phyloP scores from a whole-genome alignment of 1,140 invertebrate species.

The Drosophila setifemur region DNA sequence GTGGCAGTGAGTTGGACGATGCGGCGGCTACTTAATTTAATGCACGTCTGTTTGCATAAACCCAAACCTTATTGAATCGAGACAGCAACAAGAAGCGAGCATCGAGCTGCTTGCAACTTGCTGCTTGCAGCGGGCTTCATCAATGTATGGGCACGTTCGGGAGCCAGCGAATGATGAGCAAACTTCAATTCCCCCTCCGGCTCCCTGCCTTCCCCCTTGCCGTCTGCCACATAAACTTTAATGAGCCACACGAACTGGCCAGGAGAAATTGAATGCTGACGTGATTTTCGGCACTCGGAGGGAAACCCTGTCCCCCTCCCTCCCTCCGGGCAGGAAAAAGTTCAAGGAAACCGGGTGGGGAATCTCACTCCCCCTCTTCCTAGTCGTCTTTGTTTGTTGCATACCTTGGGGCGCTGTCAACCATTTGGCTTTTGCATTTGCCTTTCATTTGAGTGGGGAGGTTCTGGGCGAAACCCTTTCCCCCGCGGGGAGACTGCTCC shows the following conservation, averaged over 20 bases:
- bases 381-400: conserved; percentile 54
- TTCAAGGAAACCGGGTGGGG: conserved; percentile 30
- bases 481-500: conserved; percentile 18
- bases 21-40: conserved; percentile 76
- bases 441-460: conserved; percentile 42
- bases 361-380: neutral
- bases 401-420: conserved; percentile 67
- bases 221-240: conserved; percentile 73
- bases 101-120: conserved; percentile 19
- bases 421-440: conserved; percentile 73
- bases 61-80: conserved; percentile 78
- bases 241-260: conserved; percentile 73
- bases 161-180: conserved; percentile 69
- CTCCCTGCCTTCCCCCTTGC: neutral
- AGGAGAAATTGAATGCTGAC: conserved; percentile 74
- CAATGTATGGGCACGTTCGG: conserved; percentile 76
- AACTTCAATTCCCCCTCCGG: conserved; percentile 62
- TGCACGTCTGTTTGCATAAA: conserved; percentile 80
- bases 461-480: conserved; percentile 37
- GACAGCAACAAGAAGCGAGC: conserved; percentile 16
- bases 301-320: conserved; percentile 12
- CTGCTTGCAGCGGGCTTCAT: conserved; percentile 41
- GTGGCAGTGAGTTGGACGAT: conserved; percentile 33
- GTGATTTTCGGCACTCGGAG: conserved; percentile 57
- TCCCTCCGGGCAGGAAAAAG: conserved; percentile 10